Evolutionary conservation across 2,888 invertebrate species (phyloP).

Genomic region (Mylabris sibirica): DNA sequence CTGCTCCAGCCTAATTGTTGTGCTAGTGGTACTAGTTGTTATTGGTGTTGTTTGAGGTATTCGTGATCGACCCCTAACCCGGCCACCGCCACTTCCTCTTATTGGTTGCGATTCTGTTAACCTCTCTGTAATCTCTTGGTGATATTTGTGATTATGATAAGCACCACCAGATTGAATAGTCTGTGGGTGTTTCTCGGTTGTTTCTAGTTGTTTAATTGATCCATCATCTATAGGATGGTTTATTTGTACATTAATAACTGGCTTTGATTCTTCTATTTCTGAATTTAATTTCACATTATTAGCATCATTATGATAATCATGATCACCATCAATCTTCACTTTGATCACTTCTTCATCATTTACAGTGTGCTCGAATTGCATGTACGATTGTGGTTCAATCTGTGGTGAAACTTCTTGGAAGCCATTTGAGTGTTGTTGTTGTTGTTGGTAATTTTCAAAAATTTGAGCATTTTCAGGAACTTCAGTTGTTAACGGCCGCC

Average conservation of each 20-base stretch:
- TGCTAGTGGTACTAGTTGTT: slow-evolving; percentile 40
- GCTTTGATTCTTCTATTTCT: slow-evolving; percentile 33
- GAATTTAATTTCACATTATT: too few species aligned
- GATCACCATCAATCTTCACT: slow-evolving; percentile 30
- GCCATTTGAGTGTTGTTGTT: slow-evolving; percentile 35
- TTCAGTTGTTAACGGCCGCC: slow-evolving; percentile 44
- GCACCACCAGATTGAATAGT: slow-evolving; percentile 41
- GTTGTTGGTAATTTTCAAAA: slow-evolving; percentile 35
- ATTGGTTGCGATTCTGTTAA: slow-evolving; percentile 21
- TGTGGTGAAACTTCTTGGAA: slow-evolving; percentile 33
- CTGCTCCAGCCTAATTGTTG: background rate
- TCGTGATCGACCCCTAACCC: slow-evolving; percentile 45
- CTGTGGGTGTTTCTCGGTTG: slow-evolving; percentile 25
- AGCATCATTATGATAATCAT: slow-evolving; percentile 37
- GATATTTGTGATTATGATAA: slow-evolving; percentile 37
- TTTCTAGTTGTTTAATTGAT: slow-evolving; percentile 32
- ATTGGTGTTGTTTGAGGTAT: slow-evolving; percentile 31
- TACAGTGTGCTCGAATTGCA: slow-evolving; percentile 47
- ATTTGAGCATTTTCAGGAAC: slow-evolving; percentile 36
- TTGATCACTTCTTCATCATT: slow-evolving; percentile 40
- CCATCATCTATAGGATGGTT: slow-evolving; percentile 39
- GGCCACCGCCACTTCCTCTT: slow-evolving; percentile 44
- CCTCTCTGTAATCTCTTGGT: slow-evolving; percentile 38
- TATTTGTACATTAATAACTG: slow-evolving; percentile 44
- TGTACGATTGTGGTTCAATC: slow-evolving; percentile 45